Evolutionary conservation across 2,888 invertebrate species (phyloP).

Genomic region (Gari tellinella): DNA sequence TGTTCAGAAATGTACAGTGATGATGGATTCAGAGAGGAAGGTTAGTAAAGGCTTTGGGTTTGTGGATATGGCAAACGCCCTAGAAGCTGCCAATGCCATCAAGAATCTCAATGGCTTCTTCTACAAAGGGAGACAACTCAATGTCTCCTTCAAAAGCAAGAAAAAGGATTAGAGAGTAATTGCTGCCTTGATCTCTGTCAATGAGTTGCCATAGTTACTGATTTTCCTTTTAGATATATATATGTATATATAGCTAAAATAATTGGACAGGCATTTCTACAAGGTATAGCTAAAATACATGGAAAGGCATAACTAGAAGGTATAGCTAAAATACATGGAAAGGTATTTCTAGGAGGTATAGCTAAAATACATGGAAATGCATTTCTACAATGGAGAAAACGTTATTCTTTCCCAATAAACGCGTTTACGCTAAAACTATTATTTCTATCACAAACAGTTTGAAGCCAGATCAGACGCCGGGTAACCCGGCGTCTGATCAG

Average conservation of each 20-base stretch:
- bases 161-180: conserved; percentile 5
- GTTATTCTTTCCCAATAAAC: too few species aligned
- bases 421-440: too few species aligned
- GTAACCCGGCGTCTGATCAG: too few species aligned
- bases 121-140: conserved; percentile 82
- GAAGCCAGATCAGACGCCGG: too few species aligned
- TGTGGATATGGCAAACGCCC: conserved; percentile 84
- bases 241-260: background rate
- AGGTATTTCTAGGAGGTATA: too few species aligned
- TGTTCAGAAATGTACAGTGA: conserved; percentile 84
- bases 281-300: too few species aligned
- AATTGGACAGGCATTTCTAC: background rate
- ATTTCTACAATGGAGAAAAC: too few species aligned
- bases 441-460: too few species aligned
- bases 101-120: conserved; percentile 82
- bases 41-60: conserved; percentile 84
- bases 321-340: too few species aligned
- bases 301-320: too few species aligned
- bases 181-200: too few species aligned
- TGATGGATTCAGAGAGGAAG: conserved; percentile 81
- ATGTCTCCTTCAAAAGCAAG: conserved; percentile 79
- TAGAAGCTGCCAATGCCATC: conserved; percentile 83
- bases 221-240: background rate
- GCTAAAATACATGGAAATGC: too few species aligned
- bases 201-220: background rate